phyloP scores from a whole-genome alignment of 2,113 vertebrate genomes.

The Catharus fuscescens region DNA sequence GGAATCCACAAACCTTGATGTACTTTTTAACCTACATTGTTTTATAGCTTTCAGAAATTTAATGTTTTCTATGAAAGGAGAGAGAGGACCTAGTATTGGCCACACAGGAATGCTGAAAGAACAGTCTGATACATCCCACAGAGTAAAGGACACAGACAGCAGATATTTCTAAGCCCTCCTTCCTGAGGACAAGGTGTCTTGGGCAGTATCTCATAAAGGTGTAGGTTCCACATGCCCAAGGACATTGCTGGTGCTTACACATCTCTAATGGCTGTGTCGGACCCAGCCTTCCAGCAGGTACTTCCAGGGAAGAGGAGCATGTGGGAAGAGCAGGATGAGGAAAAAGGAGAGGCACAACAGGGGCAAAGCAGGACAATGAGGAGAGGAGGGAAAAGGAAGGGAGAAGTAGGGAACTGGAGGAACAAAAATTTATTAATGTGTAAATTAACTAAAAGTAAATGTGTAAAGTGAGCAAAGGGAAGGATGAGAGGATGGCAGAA shows the following conservation, averaged over 20 bases:
- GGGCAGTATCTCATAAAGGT: fast-evolving
- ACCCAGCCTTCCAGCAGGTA: not conserved
- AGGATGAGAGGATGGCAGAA: not conserved
- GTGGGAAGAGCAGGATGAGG: not conserved
- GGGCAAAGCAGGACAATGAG: not conserved
- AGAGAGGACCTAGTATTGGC: not conserved
- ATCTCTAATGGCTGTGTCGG: not conserved
- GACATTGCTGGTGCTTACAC: not conserved
- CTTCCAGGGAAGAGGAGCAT: not conserved
- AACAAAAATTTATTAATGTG: not conserved
- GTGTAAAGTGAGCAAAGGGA: not conserved
- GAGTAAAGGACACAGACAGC: not conserved
- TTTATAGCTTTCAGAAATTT: not conserved
- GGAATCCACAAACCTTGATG: not conserved
- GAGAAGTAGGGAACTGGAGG: not conserved
- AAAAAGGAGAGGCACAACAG: not conserved
- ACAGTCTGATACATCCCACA: not conserved
- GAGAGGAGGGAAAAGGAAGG: not conserved
- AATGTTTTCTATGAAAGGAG: not conserved
- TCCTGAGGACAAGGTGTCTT: not conserved
- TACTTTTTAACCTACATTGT: not conserved
- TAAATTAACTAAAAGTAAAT: not conserved
- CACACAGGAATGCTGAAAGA: not conserved
- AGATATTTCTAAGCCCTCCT: not conserved
- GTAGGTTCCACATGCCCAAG: not conserved